Percentiles rank a stretch among this genome's conserved stretches.
Conservation (phyloP, 1,140 invertebrate genomes). For the Spodoptera frugiperda region DNA sequence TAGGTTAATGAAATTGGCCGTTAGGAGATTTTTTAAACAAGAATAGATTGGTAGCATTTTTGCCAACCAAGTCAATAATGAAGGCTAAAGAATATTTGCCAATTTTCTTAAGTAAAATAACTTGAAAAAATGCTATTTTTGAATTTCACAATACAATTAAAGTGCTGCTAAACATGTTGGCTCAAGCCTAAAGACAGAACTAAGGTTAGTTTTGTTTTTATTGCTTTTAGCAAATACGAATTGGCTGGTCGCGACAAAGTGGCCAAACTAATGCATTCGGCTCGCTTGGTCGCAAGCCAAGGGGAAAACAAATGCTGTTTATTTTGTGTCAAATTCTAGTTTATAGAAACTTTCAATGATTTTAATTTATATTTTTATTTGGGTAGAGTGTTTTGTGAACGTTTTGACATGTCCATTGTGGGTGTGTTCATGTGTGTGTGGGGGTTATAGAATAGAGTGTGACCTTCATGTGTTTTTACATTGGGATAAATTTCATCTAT, state of each 20-base stretch:
- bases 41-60: too few species aligned
- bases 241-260: slow-evolving; percentile 16
- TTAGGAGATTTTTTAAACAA: too few species aligned
- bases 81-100: too few species aligned
- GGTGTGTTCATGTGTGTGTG: background rate
- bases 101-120: too few species aligned
- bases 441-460: background rate
- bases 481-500: background rate
- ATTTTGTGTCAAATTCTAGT: background rate
- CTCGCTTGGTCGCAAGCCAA: slow-evolving; percentile 11
- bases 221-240: slow-evolving; percentile 2
- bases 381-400: background rate
- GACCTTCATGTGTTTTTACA: background rate
- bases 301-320: background rate
- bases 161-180: background rate
- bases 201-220: background rate
- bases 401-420: too few species aligned
- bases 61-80: too few species aligned
- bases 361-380: background rate
- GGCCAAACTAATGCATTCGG: slow-evolving; percentile 6
- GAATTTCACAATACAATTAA: too few species aligned
- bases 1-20: too few species aligned
- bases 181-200: background rate
- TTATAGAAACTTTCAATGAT: background rate
- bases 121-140: too few species aligned